Conservation (phyloP, 2,797 vertebrate species). For the Eremophila alpestris region DNA sequence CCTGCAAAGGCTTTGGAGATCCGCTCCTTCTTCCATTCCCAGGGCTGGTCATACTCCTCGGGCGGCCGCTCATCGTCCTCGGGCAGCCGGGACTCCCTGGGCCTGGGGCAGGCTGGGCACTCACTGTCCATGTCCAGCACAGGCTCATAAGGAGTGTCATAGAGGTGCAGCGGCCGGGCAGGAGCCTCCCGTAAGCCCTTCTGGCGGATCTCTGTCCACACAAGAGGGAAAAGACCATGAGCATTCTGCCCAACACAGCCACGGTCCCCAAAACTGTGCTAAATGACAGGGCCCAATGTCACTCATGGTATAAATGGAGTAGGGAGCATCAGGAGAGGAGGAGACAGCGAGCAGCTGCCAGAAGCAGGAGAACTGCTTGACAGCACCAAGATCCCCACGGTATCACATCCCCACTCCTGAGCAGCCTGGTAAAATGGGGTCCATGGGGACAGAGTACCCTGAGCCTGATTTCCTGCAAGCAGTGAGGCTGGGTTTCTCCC, state of each 20-base stretch:
- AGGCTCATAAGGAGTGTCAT: slow-evolving; percentile 94
- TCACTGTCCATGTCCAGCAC: slow-evolving; percentile 80
- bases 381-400: neutral
- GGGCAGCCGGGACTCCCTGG: slow-evolving; percentile 91
- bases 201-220: slow-evolving; percentile 87
- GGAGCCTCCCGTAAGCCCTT: slow-evolving; percentile 84
- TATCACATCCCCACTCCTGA: neutral
- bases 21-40: slow-evolving; percentile 98
- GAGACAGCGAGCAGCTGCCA: neutral
- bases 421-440: neutral
- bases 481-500: neutral
- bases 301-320: rapidly evolving
- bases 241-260: neutral
- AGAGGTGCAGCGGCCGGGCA: slow-evolving; percentile 84
- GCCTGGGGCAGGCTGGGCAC: slow-evolving; percentile 62
- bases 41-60: slow-evolving; percentile 97
- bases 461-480: neutral
- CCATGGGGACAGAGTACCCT: neutral
- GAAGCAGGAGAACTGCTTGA: neutral
- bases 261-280: neutral
- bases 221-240: neutral
- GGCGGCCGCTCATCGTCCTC: slow-evolving; percentile 95
- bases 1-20: slow-evolving; percentile 98
- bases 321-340: neutral
- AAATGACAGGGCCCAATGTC: neutral